These are phyloP conservation scores for Norana najaformis DNA, from an alignment of 2,888 invertebrate species.

Conservation along the genomic window DNA sequence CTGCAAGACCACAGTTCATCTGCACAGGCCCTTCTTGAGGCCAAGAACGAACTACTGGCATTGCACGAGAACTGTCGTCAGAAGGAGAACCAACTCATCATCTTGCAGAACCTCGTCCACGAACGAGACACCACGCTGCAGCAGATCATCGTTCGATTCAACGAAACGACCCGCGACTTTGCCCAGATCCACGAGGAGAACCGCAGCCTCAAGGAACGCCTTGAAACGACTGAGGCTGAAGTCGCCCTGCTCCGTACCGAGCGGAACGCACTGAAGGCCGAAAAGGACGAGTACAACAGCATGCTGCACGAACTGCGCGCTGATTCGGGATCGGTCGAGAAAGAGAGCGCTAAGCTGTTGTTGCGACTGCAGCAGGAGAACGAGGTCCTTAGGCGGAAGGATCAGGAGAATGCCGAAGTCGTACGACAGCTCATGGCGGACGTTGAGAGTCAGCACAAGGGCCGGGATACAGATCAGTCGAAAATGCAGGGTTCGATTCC, in stretches of 20 bases:
- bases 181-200: slow-evolving; percentile 32
- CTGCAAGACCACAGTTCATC: slow-evolving; percentile 49
- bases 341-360: slow-evolving; percentile 32
- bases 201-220: slow-evolving; percentile 18
- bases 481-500: neutral
- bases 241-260: slow-evolving; percentile 8
- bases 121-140: slow-evolving; percentile 40
- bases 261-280: neutral
- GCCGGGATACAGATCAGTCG: neutral
- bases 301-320: slow-evolving; percentile 23
- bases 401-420: slow-evolving; percentile 36
- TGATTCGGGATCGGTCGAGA: slow-evolving; percentile 23
- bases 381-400: slow-evolving; percentile 28
- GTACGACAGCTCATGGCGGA: slow-evolving; percentile 43
- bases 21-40: slow-evolving; percentile 52
- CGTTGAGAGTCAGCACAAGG: slow-evolving; percentile 39
- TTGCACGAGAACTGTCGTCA: slow-evolving; percentile 47
- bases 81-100: slow-evolving; percentile 39
- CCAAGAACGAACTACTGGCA: slow-evolving; percentile 53
- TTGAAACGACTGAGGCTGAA: slow-evolving; percentile 25
- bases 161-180: slow-evolving; percentile 29
- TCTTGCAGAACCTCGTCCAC: slow-evolving; percentile 37
- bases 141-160: slow-evolving; percentile 32
- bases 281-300: slow-evolving; percentile 1
- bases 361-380: slow-evolving; percentile 29